These are phyloP conservation scores for Diaphora mendica DNA, from an alignment of 2,888 invertebrate species.

Conservation along the genomic window DNA sequence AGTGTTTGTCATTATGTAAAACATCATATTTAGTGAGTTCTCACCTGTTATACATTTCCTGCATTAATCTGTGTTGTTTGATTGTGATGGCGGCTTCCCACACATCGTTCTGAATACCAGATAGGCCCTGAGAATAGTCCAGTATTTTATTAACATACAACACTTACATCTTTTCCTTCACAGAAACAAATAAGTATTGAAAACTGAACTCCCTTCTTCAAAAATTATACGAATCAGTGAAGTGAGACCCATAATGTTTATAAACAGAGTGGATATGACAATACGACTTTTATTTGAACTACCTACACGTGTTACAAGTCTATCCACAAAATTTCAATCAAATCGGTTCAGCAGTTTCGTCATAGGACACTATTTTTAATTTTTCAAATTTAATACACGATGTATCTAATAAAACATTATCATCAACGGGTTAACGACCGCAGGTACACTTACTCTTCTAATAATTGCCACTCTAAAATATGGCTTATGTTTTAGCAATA, in stretches of 20 bases:
- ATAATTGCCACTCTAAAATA: too few relatives aligned
- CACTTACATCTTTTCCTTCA: neutral
- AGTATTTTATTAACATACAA: conserved; percentile 21
- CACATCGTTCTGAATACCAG: conserved; percentile 86
- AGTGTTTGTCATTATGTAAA: neutral
- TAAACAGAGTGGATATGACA: too few relatives aligned
- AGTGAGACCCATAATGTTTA: neutral
- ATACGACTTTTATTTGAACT: too few relatives aligned
- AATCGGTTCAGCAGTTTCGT: too few relatives aligned
- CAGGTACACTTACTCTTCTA: too few relatives aligned
- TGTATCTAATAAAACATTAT: too few relatives aligned
- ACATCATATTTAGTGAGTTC: conserved; percentile 27
- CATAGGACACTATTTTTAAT: too few relatives aligned
- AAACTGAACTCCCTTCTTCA: neutral
- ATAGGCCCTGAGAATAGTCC: conserved; percentile 64
- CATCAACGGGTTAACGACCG: too few relatives aligned
- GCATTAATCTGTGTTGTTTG: conserved; percentile 87
- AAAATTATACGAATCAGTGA: neutral
- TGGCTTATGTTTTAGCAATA: too few relatives aligned
- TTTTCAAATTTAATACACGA: too few relatives aligned
- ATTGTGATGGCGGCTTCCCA: conserved; percentile 90
- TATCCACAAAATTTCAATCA: too few relatives aligned
- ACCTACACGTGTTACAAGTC: too few relatives aligned
- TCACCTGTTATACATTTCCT: conserved; percentile 85
- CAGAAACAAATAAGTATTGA: neutral